These are phyloP conservation scores for Caenorhabditis virilis DNA, from an alignment of 2,888 invertebrate species.

Conservation along the genomic window DNA sequence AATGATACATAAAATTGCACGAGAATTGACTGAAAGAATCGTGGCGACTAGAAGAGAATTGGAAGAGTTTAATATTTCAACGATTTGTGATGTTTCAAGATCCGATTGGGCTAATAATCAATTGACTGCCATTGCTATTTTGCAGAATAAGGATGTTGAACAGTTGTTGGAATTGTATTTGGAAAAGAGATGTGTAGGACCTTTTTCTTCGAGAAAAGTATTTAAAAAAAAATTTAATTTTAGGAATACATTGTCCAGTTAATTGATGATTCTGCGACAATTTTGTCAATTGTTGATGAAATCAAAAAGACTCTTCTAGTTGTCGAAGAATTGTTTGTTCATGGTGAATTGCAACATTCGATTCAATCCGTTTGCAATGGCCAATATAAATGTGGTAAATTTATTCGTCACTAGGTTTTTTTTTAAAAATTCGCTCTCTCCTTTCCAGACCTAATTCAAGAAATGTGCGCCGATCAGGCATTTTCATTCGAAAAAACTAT, in stretches of 20 bases:
- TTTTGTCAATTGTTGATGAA: constrained; percentile 47
- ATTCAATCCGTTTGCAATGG: constrained; percentile 43
- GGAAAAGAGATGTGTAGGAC: constrained; percentile 50
- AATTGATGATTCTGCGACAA: constrained; percentile 41
- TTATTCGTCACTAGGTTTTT: neutral
- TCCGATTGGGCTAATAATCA: constrained; percentile 60
- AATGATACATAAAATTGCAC: constrained; percentile 36
- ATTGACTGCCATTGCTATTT: constrained; percentile 52
- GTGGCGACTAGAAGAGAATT: constrained; percentile 28
- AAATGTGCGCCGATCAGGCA: constrained; percentile 41
- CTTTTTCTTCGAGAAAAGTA: neutral
- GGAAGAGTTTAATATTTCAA: constrained; percentile 16
- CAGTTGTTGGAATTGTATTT: constrained; percentile 58
- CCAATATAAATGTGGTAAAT: constrained; percentile 41
- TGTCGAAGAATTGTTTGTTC: constrained; percentile 46
- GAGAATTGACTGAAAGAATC: constrained; percentile 31
- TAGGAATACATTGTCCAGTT: constrained; percentile 31
- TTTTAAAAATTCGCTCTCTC: neutral
- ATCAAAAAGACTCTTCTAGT: constrained; percentile 42
- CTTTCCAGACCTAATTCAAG: constrained; percentile 27
- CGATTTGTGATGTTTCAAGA: constrained; percentile 30
- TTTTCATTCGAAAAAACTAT: constrained; percentile 42
- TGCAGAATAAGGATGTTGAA: constrained; percentile 50
- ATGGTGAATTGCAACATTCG: constrained; percentile 44
- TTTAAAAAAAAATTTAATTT: constrained; percentile 3